These are phyloP conservation scores for Lordiphosa fenestrarum DNA, from an alignment of 2,888 invertebrate genomes.

Conservation along the genomic window DNA sequence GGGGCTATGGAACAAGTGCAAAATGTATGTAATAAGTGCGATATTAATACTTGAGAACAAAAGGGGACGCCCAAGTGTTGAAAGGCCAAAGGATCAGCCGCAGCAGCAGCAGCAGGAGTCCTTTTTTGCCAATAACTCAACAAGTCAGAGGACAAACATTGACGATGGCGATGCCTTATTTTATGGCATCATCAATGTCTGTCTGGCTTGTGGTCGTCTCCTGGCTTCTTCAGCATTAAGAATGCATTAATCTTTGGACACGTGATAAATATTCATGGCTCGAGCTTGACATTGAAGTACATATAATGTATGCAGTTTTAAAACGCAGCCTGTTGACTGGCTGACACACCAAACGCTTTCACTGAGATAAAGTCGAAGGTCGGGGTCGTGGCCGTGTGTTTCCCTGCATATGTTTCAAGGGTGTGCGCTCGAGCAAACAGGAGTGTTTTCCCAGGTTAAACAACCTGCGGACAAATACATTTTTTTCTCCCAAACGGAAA, in stretches of 20 bases:
- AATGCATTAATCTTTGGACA: conserved; percentile 65
- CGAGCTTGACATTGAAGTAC: conserved; percentile 6
- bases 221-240: conserved; percentile 49
- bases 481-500: conserved; percentile 20
- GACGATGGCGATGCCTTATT: conserved; percentile 20
- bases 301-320: conserved; percentile 46
- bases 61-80: conserved; percentile 7
- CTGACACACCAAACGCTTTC: conserved; percentile 31
- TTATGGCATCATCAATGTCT: conserved; percentile 33
- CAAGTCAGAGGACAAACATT: conserved; percentile 64
- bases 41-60: conserved; percentile 45
- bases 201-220: conserved; percentile 12
- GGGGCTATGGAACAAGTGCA: conserved; percentile 13
- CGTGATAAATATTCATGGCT: conserved; percentile 69
- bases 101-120: conserved; percentile 27
- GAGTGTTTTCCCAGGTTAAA: conserved; percentile 36
- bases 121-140: conserved; percentile 63
- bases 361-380: conserved; percentile 17
- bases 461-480: conserved; percentile 38
- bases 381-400: conserved; percentile 30
- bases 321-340: conserved; percentile 42
- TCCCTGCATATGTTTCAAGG: conserved; percentile 47
- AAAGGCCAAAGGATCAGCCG: conserved; percentile 6
- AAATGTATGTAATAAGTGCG: conserved; percentile 53
- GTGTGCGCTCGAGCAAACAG: conserved; percentile 25